Conservation (phyloP, 2,797 vertebrate genomes). For the Coregonus suidteri region DNA sequence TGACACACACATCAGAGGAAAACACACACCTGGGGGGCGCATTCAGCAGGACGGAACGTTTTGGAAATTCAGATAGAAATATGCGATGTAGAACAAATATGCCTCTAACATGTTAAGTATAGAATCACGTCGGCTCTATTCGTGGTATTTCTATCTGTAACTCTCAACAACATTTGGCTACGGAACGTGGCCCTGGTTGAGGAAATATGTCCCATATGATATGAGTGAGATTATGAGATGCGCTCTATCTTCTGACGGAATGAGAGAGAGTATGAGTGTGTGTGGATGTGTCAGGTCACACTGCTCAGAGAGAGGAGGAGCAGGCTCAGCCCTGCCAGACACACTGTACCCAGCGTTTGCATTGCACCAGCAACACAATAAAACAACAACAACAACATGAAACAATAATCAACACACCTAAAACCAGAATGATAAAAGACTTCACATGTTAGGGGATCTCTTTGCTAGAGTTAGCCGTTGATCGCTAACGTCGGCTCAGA, state of each 20-base stretch:
- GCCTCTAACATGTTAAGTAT: no score
- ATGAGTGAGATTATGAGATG: no score
- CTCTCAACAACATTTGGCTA: no score
- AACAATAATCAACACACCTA: constrained; percentile 28
- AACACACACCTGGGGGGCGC: neutral
- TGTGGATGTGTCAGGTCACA: neutral
- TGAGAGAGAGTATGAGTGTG: neutral
- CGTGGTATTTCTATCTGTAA: no score
- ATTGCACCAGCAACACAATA: constrained; percentile 12
- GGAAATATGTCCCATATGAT: no score
- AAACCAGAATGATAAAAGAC: constrained; percentile 33
- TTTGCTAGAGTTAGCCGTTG: constrained; percentile 4
- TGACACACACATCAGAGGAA: neutral
- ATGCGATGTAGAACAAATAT: no score
- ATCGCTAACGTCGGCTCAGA: constrained; percentile 51
- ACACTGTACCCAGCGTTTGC: constrained; percentile 19
- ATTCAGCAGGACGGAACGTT: no score
- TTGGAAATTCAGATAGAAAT: no score
- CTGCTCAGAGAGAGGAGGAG: neutral
- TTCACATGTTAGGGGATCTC: constrained; percentile 52
- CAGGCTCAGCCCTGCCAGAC: neutral
- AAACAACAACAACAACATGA: neutral
- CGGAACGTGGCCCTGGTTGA: no score
- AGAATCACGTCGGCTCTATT: no score
- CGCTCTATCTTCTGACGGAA: no score